Conservation (phyloP, 1,140 invertebrate genomes). For the Pseudomyrmex dendroicus region DNA sequence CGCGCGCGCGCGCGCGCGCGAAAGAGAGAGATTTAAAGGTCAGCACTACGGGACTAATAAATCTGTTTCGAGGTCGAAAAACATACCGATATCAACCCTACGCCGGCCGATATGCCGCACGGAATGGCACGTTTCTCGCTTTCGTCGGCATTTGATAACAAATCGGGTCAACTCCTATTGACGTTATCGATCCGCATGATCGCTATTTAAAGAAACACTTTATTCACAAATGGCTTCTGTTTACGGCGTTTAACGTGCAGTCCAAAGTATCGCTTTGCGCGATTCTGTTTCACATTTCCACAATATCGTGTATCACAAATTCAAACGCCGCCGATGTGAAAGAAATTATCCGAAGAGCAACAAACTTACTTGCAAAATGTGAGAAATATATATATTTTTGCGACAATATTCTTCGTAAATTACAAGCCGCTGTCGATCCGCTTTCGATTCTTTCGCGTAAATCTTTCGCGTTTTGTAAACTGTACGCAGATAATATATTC, state of each 20-base stretch:
- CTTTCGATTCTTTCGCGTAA: no score
- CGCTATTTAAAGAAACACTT: conserved; percentile 39
- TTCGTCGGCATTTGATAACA: conserved; percentile 56
- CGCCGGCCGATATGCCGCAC: conserved; percentile 36
- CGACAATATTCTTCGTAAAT: no score
- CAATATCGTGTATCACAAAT: neutral
- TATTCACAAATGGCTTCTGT: conserved; percentile 33
- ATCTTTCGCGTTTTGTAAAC: no score
- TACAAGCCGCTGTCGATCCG: no score
- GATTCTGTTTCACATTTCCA: neutral
- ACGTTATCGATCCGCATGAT: conserved; percentile 32
- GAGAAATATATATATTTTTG: no score
- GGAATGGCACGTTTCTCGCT: conserved; percentile 47
- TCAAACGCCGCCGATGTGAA: neutral
- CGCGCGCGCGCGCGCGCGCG: neutral
- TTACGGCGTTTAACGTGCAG: conserved; percentile 19
- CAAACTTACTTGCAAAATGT: neutral
- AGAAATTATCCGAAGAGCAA: neutral
- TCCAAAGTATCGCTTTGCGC: no score
- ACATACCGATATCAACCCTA: conserved; percentile 43
- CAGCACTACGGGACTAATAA: conserved; percentile 56
- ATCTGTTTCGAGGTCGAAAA: conserved; percentile 55
- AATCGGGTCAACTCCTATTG: conserved; percentile 44
- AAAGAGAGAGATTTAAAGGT: conserved; percentile 37
- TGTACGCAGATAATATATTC: no score